phyloP scores from a whole-genome alignment of 2,113 vertebrate genomes.

The Sorex fumeus region DNA sequence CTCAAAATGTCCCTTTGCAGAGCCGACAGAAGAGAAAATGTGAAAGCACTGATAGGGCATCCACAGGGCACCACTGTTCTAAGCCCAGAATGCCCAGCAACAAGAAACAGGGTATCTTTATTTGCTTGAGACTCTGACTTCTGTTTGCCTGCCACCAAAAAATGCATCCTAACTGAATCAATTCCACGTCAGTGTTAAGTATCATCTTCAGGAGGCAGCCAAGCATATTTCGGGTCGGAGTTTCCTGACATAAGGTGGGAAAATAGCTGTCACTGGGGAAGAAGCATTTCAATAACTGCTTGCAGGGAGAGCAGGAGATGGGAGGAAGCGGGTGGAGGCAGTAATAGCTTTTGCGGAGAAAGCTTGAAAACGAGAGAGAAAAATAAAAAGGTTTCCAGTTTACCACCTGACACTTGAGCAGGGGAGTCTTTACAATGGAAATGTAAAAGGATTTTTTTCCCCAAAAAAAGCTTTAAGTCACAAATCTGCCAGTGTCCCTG shows the following conservation, averaged over 20 bases:
- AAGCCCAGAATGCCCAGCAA: not conserved
- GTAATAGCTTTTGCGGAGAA: not conserved
- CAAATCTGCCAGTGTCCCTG: not conserved
- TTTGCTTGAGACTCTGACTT: not conserved
- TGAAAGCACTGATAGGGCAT: not conserved
- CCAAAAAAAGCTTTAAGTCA: not conserved
- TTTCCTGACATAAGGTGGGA: not conserved
- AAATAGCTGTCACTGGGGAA: not conserved
- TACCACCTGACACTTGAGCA: not conserved
- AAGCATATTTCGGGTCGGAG: not conserved
- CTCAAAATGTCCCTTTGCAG: not conserved
- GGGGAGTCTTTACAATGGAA: not conserved
- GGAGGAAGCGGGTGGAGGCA: not conserved
- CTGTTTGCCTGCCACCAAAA: not conserved
- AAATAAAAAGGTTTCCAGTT: not conserved
- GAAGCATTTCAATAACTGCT: not conserved
- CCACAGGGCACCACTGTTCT: not conserved
- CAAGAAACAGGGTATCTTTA: not conserved
- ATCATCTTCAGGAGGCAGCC: not conserved
- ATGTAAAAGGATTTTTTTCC: not conserved
- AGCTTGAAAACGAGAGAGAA: not conserved
- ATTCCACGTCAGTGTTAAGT: not conserved
- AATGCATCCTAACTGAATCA: not conserved
- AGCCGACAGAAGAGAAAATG: not conserved
- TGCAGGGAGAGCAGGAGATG: not conserved